Evolutionary conservation across 2,797 vertebrate genomes (phyloP).

Genomic region (Neosalanx taihuensis): DNA sequence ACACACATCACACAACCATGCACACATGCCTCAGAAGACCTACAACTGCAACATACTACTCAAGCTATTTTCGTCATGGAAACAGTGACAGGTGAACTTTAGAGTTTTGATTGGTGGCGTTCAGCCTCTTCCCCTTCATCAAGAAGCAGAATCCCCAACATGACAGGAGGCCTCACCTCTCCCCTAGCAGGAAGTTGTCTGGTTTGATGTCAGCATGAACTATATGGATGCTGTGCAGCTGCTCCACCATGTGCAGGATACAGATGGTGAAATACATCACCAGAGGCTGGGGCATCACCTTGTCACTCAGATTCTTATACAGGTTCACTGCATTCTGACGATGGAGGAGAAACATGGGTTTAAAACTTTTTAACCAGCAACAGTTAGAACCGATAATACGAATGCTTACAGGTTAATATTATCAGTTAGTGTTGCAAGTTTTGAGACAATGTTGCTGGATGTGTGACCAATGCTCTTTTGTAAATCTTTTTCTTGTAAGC

Average conservation of each 20-base stretch:
- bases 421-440: too few species aligned
- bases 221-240: constrained; percentile 78
- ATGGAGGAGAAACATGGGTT: neutral
- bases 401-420: too few species aligned
- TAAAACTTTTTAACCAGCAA: too few species aligned
- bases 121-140: neutral
- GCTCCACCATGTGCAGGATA: constrained; percentile 87
- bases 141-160: neutral
- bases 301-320: constrained; percentile 80
- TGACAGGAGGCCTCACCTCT: constrained; percentile 68
- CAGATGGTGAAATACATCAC: constrained; percentile 84
- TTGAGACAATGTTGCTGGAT: too few species aligned
- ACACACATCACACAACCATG: too few species aligned
- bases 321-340: constrained; percentile 85
- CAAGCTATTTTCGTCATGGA: too few species aligned
- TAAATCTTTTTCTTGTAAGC: too few species aligned
- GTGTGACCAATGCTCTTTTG: neutral
- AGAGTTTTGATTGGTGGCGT: neutral
- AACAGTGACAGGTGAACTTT: neutral
- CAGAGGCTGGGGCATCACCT: constrained; percentile 87
- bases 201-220: constrained; percentile 96
- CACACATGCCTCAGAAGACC: too few species aligned
- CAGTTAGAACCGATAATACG: too few species aligned
- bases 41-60: too few species aligned
- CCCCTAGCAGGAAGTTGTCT: constrained; percentile 91